phyloP scores from a whole-genome alignment of 2,888 invertebrate species.

The Amphimallon solstitiale region DNA sequence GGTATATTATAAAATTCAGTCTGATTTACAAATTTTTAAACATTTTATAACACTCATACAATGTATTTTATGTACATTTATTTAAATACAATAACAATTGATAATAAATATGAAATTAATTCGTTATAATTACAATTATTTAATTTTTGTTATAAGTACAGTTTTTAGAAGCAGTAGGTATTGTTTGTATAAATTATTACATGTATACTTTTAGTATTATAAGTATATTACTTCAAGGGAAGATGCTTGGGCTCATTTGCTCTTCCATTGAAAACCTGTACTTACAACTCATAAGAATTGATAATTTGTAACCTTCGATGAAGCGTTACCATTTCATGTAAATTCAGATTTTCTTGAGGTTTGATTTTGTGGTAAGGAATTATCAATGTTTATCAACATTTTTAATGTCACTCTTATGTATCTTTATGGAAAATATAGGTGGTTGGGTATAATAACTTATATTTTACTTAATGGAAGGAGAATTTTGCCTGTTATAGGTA shows the following conservation, averaged over 20 bases:
- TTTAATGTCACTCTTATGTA: no score
- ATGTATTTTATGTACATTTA: neutral
- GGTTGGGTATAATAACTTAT: no score
- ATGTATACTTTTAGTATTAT: neutral
- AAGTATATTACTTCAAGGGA: conserved; percentile 17
- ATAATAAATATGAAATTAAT: neutral
- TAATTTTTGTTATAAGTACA: conserved; percentile 9
- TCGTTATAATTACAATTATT: neutral
- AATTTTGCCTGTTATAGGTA: no score
- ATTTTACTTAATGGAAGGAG: no score
- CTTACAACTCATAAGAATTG: conserved; percentile 6
- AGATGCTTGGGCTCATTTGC: conserved; percentile 25
- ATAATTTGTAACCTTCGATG: neutral
- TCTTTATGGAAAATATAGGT: no score
- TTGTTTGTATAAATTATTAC: neutral
- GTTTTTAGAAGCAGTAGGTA: conserved; percentile 17
- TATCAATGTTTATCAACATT: no score
- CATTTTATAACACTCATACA: conserved; percentile 8
- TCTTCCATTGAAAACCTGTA: conserved; percentile 20
- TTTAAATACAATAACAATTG: neutral
- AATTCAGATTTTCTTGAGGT: no score
- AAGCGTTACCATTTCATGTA: neutral
- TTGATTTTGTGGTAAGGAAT: no score
- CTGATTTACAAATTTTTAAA: conserved; percentile 29
- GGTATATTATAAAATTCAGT: conserved; percentile 29